Base-by-base conservation (phyloP, 2,797 vertebrate genomes). In the Tauraco hartlaubi region DNA sequence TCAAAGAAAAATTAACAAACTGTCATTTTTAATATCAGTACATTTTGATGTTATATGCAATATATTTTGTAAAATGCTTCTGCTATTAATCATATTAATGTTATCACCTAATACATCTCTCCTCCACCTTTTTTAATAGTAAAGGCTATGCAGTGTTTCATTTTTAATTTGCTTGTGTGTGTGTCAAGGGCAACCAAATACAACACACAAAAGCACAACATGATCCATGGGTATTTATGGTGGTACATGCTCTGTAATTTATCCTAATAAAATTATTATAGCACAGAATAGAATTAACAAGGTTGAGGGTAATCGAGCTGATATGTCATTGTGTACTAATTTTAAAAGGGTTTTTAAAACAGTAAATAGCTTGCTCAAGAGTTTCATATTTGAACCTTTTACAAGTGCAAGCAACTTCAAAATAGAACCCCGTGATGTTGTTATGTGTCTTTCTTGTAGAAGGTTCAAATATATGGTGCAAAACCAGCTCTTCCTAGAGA, bases 241-340 rank as follows among this genome's bases (percentile, higher is more conserved):
- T 81, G 76, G 49, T 74, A 95, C 92, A 94, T 46, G 64, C 61
- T 96, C 95, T 73, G 52, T 90, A 96, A 97, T 95, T 93, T 95
- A 93, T 96, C 62, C 69, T 93, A 96, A 95, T 95, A 96, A 97
- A 97, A 96, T 85, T 91, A 97, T 79, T 96, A 92, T 21, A 83
- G 78, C 86, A 94, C 49, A 87, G 51, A 95, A 93, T 11, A 62
- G 37, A 96, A 96, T 96, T 95, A 97, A 97, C 25, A 59, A 96
- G 73, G 67, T 85, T 91, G 83, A 96, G 91, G 54, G 43, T 92
- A 98, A 97, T 51, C 95, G 85, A 97, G 71, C 66, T 76, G 69
- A 93, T 97, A 93, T 59, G 29, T 44, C 56, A 80, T 33, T 78
- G 25, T 39, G 35, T 59, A 77, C 56, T 67, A 79, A 94, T 93